These are phyloP conservation scores for Cinclus mexicanus DNA, from an alignment of 2,113 vertebrate genomes.

Conservation along the genomic window DNA sequence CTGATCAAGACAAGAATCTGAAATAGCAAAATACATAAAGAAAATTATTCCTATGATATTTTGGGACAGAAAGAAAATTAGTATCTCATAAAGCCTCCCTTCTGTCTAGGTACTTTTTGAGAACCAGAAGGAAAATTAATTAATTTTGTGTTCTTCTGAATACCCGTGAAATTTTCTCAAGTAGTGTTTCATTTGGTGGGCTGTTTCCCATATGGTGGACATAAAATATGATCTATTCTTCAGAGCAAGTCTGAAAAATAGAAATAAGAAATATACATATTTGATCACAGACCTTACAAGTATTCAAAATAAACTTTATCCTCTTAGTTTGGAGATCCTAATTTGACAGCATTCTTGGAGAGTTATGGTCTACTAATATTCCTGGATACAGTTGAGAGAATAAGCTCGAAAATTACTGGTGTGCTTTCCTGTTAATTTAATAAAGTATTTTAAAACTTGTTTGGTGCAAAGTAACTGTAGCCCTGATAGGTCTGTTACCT, in stretches of 20 bases:
- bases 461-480: not conserved
- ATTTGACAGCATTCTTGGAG: not conserved
- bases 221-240: not conserved
- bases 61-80: not conserved
- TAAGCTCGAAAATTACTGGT: not conserved
- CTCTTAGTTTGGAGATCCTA: not conserved
- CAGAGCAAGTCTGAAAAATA: not conserved
- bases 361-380: not conserved
- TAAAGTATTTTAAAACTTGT: not conserved
- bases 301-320: not conserved
- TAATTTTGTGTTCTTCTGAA: not conserved
- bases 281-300: not conserved
- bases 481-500: not conserved
- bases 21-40: slow-evolving; percentile 19
- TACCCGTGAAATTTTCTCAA: not conserved
- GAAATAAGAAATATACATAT: not conserved
- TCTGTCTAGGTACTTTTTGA: not conserved
- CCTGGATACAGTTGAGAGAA: not conserved
- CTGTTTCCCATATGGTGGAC: not conserved
- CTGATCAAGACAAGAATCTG: not conserved
- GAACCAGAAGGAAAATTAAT: not conserved
- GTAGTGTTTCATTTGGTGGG: not conserved
- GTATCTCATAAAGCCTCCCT: not conserved
- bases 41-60: not conserved
- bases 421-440: not conserved